Base-by-base conservation (phyloP, 2,113 vertebrate genomes). In the Myxocyprinus asiaticus region DNA sequence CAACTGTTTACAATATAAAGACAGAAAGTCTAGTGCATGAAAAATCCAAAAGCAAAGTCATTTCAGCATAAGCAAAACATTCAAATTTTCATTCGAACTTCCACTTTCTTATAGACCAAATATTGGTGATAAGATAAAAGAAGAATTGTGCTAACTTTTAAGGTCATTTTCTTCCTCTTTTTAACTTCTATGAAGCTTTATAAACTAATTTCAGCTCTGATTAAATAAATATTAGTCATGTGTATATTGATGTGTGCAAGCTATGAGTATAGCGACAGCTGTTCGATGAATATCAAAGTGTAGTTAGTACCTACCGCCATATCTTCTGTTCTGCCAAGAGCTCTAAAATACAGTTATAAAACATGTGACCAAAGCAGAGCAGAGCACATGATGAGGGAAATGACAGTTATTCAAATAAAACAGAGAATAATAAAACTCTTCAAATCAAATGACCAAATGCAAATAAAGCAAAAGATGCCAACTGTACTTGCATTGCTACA, bases 271-370 rank as follows among this genome's bases (percentile, higher is more conserved):
- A 44, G 45, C n/a, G 14, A 58, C 66, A 69, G 51, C 7, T 71
- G 45, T 44, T 42, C 9, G 50, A 59, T 56, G 15, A 50, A 8
- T 55, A 9, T n/a, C 70, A 81, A 76, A 4, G 5, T 55, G 42
- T 33, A n/a, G 7, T 45, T 22, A 43, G 22, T 85, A 94, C 95
- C 90, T 91, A 98, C 98, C 84, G 95, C 96, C 81, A 93, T 87
- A 10, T 99, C 96, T 86, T 98, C 96, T 2, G 90, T 93, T 83
- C 95, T 94, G 76, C 96, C 96, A 63, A 98, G 91, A 84, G 94
- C 90, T 85, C 97, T 96, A 82, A 42, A 87, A 61, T 55, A 81
- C 9, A 78, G 43, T 9, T 48, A 59, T 33, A 33, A 33, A 33
- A 33, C 22, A 33, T 33, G 22, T 33, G 22, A 33, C 22, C 22